Base-by-base conservation (phyloP, 2,113 vertebrate species). In the Sardina pilchardus region DNA sequence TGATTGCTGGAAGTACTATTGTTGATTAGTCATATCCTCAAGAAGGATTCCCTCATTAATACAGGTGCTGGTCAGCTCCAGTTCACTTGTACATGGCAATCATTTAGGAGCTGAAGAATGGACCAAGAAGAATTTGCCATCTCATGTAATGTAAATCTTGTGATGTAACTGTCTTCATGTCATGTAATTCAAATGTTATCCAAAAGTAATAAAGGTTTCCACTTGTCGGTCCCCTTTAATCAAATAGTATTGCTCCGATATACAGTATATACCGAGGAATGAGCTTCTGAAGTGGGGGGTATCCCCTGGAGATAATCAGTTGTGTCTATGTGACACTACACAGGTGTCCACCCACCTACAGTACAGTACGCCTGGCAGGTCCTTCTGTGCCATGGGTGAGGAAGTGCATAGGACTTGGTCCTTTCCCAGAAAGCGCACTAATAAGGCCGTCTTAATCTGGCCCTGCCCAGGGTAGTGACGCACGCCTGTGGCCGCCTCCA, bases 381-480 rank as follows among this genome's bases (percentile, higher is more conserved):
- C 30, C 30, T 67, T 67, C 63, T n/a, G 24, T 78, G 71, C 14
- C 3, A 34, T 3, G 34, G 71, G 71, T 39, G 34, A 39, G 45
- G 45, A 34, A 85, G 47, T 50, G n/a, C 84, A 85, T 9, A 42
- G 71, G 87, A 71, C 82, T 83, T 81, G 81, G 63, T 43, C 56
- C 85, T 87, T 91, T 87, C 90, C 82, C 89, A 92, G 89, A 92
- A 91, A 90, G 83, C 44, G 47, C 26, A 45, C 87, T 88, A 92
- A 91, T 87, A 87, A 91, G 87, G 84, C 44, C 82, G 86, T 50
- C 26, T 82, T 92, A 92, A 92, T 90, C 92, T 91, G 81, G 84
- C 89, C 83, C 59, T 86, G 9, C 30, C 71, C 10, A 86, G 78
- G 78, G 83, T n/a, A 87, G 84, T 87, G 86, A 87, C 50, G 80